phyloP scores from a whole-genome alignment of 2,888 invertebrate species.

The Mongoloraphidia duomilia region DNA sequence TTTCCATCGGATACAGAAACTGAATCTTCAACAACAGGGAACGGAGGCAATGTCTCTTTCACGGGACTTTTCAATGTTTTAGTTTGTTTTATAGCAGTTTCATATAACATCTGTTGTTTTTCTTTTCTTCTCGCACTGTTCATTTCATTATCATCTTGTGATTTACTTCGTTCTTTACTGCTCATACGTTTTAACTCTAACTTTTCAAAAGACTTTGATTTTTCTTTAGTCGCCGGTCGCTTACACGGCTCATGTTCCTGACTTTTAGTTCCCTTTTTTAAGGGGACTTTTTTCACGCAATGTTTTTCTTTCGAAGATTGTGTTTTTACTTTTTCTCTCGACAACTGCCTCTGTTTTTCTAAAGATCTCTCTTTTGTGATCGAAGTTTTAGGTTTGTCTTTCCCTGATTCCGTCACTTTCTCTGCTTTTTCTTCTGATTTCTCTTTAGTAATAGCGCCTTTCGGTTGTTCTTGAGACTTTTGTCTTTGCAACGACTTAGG shows the following conservation, averaged over 20 bases:
- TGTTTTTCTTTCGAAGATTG: slow-evolving; percentile 8
- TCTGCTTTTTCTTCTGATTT: slow-evolving; percentile 6
- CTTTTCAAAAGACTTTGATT: slow-evolving; percentile 53
- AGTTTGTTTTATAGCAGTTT: slow-evolving; percentile 60
- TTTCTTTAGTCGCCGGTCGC: slow-evolving; percentile 40
- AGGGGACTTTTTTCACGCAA: slow-evolving; percentile 7
- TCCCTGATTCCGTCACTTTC: slow-evolving; percentile 6
- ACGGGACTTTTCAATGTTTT: slow-evolving; percentile 60
- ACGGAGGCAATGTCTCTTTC: slow-evolving; percentile 53
- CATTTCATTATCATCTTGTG: slow-evolving; percentile 57
- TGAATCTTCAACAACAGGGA: slow-evolving; percentile 59
- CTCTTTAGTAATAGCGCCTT: slow-evolving; percentile 6
- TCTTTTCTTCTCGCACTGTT: slow-evolving; percentile 59
- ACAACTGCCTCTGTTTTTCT: slow-evolving; percentile 37
- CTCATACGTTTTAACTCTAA: slow-evolving; percentile 39
- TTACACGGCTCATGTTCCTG: slow-evolving; percentile 42
- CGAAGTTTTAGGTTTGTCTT: slow-evolving; percentile 3
- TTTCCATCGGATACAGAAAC: slow-evolving; percentile 59
- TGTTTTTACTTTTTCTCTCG: slow-evolving; percentile 29
- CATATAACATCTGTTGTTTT: slow-evolving; percentile 59
- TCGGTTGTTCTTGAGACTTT: slow-evolving; percentile 12
- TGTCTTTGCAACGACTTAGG: slow-evolving; percentile 38
- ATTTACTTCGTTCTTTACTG: slow-evolving; percentile 53
- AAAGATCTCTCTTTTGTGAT: slow-evolving; percentile 31
- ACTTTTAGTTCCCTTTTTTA: slow-evolving; percentile 38